Evolutionary conservation across 1,140 invertebrate genomes (phyloP).

Genomic region (Tribolium castaneum): DNA sequence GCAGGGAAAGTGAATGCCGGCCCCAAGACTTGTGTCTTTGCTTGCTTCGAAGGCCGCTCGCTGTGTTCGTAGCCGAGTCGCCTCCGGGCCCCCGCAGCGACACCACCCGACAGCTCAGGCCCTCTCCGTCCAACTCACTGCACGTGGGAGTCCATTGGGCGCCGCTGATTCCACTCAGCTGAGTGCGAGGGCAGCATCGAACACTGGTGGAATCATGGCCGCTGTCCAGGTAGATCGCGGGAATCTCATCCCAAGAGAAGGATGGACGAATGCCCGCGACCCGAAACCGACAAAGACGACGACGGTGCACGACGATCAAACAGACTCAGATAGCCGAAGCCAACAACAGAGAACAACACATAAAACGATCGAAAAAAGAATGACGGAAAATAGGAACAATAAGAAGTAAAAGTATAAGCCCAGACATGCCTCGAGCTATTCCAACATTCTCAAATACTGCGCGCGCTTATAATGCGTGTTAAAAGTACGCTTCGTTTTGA

Average conservation of each 20-base stretch:
- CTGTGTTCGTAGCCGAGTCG: slow-evolving; percentile 48
- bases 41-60: slow-evolving; percentile 55
- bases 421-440: slow-evolving; percentile 54
- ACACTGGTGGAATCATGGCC: slow-evolving; percentile 51
- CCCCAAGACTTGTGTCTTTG: slow-evolving; percentile 50
- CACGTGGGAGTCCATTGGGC: slow-evolving; percentile 48
- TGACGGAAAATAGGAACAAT: slow-evolving; percentile 58
- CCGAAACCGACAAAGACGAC: slow-evolving; percentile 33
- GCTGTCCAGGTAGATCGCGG: slow-evolving; percentile 44
- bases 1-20: neutral
- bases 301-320: slow-evolving; percentile 46
- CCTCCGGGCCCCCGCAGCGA: slow-evolving; percentile 49
- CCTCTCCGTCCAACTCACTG: slow-evolving; percentile 9
- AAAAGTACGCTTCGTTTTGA: slow-evolving; percentile 18
- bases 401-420: slow-evolving; percentile 57
- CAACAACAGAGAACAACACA: slow-evolving; percentile 41
- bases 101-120: slow-evolving; percentile 33
- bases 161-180: slow-evolving; percentile 44
- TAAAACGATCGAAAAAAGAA: slow-evolving; percentile 55
- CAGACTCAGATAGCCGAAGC: slow-evolving; percentile 44
- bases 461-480: slow-evolving; percentile 29
- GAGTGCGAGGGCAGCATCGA: slow-evolving; percentile 50
- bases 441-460: slow-evolving; percentile 53
- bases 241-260: slow-evolving; percentile 6
- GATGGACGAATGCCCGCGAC: neutral